phyloP scores from a whole-genome alignment of 1,140 invertebrate species.

The Drosophila kohkoa region DNA sequence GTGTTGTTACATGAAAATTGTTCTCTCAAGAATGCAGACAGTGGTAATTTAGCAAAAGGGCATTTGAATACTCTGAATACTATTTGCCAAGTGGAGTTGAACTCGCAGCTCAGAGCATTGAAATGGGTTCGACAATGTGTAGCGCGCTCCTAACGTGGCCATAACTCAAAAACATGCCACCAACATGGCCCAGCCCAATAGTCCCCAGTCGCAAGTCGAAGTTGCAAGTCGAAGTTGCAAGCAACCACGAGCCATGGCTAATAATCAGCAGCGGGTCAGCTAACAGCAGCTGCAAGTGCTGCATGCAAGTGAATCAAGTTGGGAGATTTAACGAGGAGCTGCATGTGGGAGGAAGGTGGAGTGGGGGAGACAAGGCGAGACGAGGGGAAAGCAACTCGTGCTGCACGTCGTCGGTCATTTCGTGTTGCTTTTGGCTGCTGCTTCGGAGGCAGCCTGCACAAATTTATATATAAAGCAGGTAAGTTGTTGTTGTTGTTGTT shows the following conservation, averaged over 20 bases:
- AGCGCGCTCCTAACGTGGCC: slow-evolving; percentile 61
- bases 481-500: slow-evolving; percentile 47
- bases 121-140: slow-evolving; percentile 41
- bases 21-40: neutral
- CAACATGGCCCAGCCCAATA: slow-evolving; percentile 47
- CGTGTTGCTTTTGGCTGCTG: slow-evolving; percentile 70
- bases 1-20: slow-evolving; percentile 13
- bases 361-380: slow-evolving; percentile 1
- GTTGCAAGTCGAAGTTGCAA: slow-evolving; percentile 10
- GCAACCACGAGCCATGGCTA: slow-evolving; percentile 51
- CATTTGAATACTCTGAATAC: slow-evolving; percentile 16
- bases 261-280: slow-evolving; percentile 54
- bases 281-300: slow-evolving; percentile 63
- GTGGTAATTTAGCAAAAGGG: slow-evolving; percentile 26
- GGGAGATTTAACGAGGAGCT: slow-evolving; percentile 19
- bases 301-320: slow-evolving; percentile 56
- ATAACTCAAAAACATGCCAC: slow-evolving; percentile 77
- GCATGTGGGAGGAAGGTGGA: neutral
- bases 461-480: slow-evolving; percentile 60
- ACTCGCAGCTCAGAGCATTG: neutral
- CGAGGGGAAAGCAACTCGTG: slow-evolving; percentile 61
- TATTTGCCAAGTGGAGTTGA: slow-evolving; percentile 1
- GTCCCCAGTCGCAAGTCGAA: neutral
- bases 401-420: slow-evolving; percentile 82
- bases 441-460: slow-evolving; percentile 51